Evolutionary conservation across 2,113 vertebrate species (phyloP), one percentile per base, ranked within the genome.

Genomic region (Nannospalax galili): DNA sequence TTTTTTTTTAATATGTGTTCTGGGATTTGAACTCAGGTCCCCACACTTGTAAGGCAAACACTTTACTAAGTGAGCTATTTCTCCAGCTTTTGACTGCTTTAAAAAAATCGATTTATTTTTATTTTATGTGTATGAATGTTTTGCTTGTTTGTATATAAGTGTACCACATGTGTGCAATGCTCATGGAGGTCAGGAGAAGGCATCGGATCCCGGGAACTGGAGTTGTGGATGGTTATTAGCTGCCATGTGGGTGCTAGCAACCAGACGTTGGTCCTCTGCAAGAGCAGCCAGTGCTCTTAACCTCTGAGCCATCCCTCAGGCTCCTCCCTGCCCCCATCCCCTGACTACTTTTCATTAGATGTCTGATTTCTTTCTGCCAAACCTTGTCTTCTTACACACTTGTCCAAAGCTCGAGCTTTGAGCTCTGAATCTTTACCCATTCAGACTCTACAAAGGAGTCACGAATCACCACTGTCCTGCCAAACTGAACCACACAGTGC

Each of bases 401-500:
- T 58, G 48, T 65, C n/a, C 7, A n/a, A 37, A 87, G 65, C 26
- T 70, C 75, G n/a, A 4, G 58, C 22, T 84, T 52, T 64, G 77
- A 4, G 40, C 24, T 14, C 52, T 80, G 48, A 32, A 7, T 91
- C 22, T n/a, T n/a, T 7, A 45, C 22, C 10, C 2, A 8, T 35
- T 93, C 28, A 3, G 19, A 14, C 20, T 58, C n/a, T 70, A 10
- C 19, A 20, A 81, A 92, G 72, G n/a, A 42, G 0, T 32, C 20
- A 6, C 12, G 8, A 2, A 26, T 75, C 82, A 52, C 26, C 26
- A 79, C 30, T 1, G 4, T 60, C 48, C 90, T 74, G 0, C 45
- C 5, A 65, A 45, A 42, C 3, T 37, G 8, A 10, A 30, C 20
- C 42, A 3, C 15, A 7, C 15, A n/a, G 1, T 1, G 0, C 12